These are phyloP conservation scores for Aramus guarauna DNA, from an alignment of 2,113 vertebrate genomes.

Conservation along the genomic window DNA sequence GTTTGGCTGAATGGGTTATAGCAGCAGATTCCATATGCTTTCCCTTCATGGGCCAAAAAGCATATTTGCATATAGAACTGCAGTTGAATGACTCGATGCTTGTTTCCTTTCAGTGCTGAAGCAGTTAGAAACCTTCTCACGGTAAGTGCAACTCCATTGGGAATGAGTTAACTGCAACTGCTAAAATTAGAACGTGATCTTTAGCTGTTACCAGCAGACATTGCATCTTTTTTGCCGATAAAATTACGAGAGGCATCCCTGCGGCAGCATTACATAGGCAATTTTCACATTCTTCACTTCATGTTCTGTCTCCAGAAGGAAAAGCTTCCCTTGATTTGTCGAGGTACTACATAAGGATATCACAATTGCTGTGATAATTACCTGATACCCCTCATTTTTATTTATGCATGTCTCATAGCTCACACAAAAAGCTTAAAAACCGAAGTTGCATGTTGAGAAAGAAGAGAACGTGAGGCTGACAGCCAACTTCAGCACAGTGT, in stretches of 20 bases:
- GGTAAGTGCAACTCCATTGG: constrained; percentile 76
- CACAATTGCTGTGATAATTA: neutral
- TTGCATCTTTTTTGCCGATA: constrained; percentile 30
- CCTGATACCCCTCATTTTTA: neutral
- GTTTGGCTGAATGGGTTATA: constrained; percentile 14
- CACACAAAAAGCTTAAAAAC: neutral
- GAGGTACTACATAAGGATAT: neutral
- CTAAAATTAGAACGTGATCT: constrained; percentile 51
- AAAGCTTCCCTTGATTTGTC: neutral
- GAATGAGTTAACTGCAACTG: constrained; percentile 64
- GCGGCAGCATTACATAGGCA: neutral
- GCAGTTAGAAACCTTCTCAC: constrained; percentile 81
- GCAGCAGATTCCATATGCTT: constrained; percentile 47
- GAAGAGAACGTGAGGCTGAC: neutral
- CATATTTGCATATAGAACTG: constrained; percentile 65
- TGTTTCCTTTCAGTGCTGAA: constrained; percentile 86
- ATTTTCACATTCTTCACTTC: constrained; percentile 1
- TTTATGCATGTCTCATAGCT: constrained; percentile 29
- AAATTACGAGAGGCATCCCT: constrained; percentile 7
- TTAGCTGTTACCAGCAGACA: constrained; percentile 35
- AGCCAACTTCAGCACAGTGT: neutral
- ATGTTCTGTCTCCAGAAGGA: neutral
- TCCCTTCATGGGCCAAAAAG: constrained; percentile 62
- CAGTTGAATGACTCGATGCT: constrained; percentile 81
- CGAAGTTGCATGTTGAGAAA: constrained; percentile 11